phyloP scores from a whole-genome alignment of 1,140 invertebrate species.

The Drosophila subpulchrella region DNA sequence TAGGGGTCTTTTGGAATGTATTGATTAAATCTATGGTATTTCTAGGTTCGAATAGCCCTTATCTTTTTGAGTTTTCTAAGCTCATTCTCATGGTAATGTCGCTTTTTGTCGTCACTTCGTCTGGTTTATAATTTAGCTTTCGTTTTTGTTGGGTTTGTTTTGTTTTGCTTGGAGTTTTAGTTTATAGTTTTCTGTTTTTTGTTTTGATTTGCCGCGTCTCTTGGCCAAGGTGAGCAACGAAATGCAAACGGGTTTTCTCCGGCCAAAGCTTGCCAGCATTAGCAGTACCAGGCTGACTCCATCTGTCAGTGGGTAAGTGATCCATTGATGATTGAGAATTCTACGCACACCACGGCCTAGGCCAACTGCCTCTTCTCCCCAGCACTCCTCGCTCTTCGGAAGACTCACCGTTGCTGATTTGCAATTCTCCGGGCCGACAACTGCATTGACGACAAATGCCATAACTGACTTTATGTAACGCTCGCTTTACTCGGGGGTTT shows the following conservation, averaged over 20 bases:
- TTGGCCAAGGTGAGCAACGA: slow-evolving; percentile 61
- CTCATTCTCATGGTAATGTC: slow-evolving; percentile 44
- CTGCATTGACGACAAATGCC: slow-evolving; percentile 19
- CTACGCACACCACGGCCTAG: slow-evolving; percentile 36
- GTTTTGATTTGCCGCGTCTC: slow-evolving; percentile 39
- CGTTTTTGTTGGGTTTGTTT: slow-evolving; percentile 19
- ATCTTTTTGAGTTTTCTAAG: slow-evolving; percentile 6
- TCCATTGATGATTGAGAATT: slow-evolving; percentile 53
- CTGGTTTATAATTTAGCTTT: slow-evolving; percentile 29
- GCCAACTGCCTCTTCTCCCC: slow-evolving; percentile 11
- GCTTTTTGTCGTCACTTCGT: slow-evolving; percentile 24
- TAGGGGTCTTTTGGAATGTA: neutral
- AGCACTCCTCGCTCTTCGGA: neutral
- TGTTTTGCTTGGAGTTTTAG: slow-evolving; percentile 15
- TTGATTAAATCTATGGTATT: slow-evolving; percentile 10
- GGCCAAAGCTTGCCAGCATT: slow-evolving; percentile 6
- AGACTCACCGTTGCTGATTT: slow-evolving; percentile 40
- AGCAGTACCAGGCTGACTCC: neutral
- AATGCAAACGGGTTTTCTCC: slow-evolving; percentile 43
- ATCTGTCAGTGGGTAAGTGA: neutral
- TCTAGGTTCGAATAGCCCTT: neutral
- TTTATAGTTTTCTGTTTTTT: slow-evolving; percentile 32
- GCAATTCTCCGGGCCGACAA: slow-evolving; percentile 31
- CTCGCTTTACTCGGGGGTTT: neutral
- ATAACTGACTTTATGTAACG: slow-evolving; percentile 38